A percentile compares a stretch with the other conserved stretches of the same genome.
Conservation (phyloP, 2,113 vertebrate genomes). For the Colaptes auratus region DNA sequence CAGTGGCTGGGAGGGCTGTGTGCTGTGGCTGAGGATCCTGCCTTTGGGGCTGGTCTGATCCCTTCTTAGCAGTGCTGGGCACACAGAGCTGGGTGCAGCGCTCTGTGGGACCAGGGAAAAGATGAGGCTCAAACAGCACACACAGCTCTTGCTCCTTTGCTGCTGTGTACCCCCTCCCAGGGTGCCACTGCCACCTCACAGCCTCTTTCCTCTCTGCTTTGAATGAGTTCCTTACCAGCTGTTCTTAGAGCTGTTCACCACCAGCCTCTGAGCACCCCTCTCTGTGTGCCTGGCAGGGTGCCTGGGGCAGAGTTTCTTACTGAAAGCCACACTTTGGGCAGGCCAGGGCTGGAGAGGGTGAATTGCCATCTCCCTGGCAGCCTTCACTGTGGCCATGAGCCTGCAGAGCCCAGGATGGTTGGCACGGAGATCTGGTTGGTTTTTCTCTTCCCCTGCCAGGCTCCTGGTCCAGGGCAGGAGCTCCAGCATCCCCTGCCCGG, state of each 20-base stretch:
- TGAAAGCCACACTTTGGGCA: not conserved
- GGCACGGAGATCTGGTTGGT: not conserved
- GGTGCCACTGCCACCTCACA: not conserved
- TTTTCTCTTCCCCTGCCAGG: not conserved
- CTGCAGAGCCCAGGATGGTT: not conserved
- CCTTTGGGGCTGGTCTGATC: rapidly evolving
- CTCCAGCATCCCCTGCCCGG: not conserved
- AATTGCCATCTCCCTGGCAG: not conserved
- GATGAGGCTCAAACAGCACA: not conserved
- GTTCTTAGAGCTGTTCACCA: not conserved
- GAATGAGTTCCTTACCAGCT: not conserved
- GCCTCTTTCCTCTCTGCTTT: not conserved
- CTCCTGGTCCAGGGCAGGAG: not conserved
- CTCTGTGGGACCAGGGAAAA: not conserved
- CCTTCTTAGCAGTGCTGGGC: not conserved
- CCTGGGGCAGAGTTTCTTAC: not conserved
- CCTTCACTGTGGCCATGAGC: rapidly evolving
- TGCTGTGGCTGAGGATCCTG: rapidly evolving
- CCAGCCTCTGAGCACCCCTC: not conserved
- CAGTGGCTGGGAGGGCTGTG: not conserved
- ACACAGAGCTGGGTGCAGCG: rapidly evolving
- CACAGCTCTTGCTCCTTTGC: not conserved
- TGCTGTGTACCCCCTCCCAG: not conserved
- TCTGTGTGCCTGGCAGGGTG: not conserved
- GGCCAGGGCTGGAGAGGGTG: not conserved